These are phyloP conservation scores for Amphiprion ocellaris DNA, from an alignment of 2,113 vertebrate species.

Conservation along the genomic window DNA sequence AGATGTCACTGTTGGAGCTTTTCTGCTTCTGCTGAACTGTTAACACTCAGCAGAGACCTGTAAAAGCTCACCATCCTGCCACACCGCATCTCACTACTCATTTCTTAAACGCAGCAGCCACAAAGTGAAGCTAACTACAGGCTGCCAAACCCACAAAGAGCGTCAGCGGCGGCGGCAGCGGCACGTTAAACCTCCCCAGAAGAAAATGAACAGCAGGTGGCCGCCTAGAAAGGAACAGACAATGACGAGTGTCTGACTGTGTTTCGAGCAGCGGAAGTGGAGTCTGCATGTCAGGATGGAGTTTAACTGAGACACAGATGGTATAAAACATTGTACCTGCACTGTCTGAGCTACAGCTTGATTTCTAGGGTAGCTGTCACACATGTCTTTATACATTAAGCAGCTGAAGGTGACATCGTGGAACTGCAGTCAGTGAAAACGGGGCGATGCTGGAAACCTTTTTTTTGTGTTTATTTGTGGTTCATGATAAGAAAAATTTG, in stretches of 20 bases:
- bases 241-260: not conserved
- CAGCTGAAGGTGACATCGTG: too few species aligned
- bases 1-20: not conserved
- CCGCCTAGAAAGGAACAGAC: not conserved
- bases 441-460: too few species aligned
- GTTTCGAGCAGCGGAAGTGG: not conserved
- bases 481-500: too few species aligned
- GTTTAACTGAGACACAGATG: not conserved
- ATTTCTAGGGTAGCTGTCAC: too few species aligned
- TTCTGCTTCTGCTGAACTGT: slow-evolving; percentile 21
- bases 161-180: slow-evolving; percentile 1
- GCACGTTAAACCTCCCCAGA: slow-evolving; percentile 16
- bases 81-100: not conserved
- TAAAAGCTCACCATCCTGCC: not conserved
- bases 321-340: not conserved
- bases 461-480: too few species aligned
- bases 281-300: not conserved
- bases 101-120: not conserved
- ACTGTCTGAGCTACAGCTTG: too few species aligned
- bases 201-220: not conserved
- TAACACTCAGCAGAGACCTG: not conserved
- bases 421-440: too few species aligned
- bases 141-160: slow-evolving; percentile 18
- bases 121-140: slow-evolving; percentile 31
- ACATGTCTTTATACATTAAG: too few species aligned